Percentiles rank a stretch among this genome's conserved stretches.
Evolutionary conservation across 2,888 invertebrate species (phyloP).

Genomic region (Allolobophora icterica): DNA sequence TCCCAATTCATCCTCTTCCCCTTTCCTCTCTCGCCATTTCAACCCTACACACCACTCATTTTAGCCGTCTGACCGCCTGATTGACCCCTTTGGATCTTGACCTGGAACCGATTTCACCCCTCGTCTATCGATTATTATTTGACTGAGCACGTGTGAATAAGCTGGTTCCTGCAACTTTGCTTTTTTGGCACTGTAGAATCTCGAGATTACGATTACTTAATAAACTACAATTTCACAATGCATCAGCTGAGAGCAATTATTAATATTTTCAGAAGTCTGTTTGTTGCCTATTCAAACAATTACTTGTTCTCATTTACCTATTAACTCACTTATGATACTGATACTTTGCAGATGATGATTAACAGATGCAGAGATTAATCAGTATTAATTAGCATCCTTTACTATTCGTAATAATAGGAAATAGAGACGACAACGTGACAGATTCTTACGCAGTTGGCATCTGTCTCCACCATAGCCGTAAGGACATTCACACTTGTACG

Average conservation of each 20-base stretch:
- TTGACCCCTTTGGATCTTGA: too few relatives aligned
- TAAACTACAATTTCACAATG: not conserved
- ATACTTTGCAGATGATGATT: not conserved
- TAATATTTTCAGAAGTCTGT: not conserved
- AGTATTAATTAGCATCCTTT: not conserved
- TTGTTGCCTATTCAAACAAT: not conserved
- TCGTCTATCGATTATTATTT: too few relatives aligned
- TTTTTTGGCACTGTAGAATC: too few relatives aligned
- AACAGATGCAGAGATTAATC: not conserved
- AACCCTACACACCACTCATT: too few relatives aligned
- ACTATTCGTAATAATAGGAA: not conserved
- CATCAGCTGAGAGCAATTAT: not conserved
- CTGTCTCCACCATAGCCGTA: conserved; percentile 51
- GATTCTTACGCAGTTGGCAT: conserved; percentile 53
- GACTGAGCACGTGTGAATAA: too few relatives aligned
- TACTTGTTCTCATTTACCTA: not conserved
- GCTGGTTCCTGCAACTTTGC: too few relatives aligned
- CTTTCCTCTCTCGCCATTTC: too few relatives aligned
- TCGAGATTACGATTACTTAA: too few relatives aligned
- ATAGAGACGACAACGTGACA: not conserved
- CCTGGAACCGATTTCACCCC: too few relatives aligned
- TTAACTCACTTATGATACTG: not conserved
- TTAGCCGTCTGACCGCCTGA: too few relatives aligned
- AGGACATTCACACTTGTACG: conserved; percentile 53
- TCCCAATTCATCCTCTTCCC: too few relatives aligned